Percentiles rank a stretch among this genome's conserved stretches.
Conservation (phyloP, 2,888 invertebrate genomes). For the Oligia latruncula region DNA sequence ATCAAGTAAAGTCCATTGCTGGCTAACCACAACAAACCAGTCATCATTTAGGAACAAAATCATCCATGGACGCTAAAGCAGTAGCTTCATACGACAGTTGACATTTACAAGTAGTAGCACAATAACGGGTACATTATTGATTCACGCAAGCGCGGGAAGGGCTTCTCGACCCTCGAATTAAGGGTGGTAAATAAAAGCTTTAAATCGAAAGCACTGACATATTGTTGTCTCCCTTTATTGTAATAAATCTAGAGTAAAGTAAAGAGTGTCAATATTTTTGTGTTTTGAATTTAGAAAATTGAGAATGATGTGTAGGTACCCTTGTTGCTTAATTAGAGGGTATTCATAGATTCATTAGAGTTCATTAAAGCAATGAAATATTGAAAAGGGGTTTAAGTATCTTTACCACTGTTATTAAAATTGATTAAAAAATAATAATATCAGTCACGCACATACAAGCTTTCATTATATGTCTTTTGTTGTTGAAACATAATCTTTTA, state of each 20-base stretch:
- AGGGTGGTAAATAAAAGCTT: constrained; percentile 70
- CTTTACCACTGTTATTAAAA: constrained; percentile 2
- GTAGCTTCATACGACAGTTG: not conserved
- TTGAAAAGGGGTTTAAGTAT: not conserved
- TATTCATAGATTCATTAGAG: constrained; percentile 7
- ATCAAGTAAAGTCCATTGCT: constrained; percentile 68
- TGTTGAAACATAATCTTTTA: too few species aligned
- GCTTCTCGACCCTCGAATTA: constrained; percentile 75
- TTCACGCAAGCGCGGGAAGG: constrained; percentile 85
- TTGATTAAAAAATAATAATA: not conserved
- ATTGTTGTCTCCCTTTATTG: constrained; percentile 66
- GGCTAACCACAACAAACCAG: not conserved
- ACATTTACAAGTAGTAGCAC: constrained; percentile 46
- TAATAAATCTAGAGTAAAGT: constrained; percentile 10
- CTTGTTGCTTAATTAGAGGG: constrained; percentile 9
- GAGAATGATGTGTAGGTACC: constrained; percentile 9
- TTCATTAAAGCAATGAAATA: constrained; percentile 12
- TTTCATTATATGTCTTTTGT: not conserved
- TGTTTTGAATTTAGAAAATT: constrained; percentile 31
- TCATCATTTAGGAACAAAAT: constrained; percentile 14
- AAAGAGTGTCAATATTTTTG: constrained; percentile 45
- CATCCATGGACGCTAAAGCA: constrained; percentile 67
- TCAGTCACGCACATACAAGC: not conserved
- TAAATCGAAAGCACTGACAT: constrained; percentile 54
- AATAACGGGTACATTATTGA: constrained; percentile 80